Conservation (phyloP, 2,797 vertebrate species). For the Poeciliopsis gracilis region DNA sequence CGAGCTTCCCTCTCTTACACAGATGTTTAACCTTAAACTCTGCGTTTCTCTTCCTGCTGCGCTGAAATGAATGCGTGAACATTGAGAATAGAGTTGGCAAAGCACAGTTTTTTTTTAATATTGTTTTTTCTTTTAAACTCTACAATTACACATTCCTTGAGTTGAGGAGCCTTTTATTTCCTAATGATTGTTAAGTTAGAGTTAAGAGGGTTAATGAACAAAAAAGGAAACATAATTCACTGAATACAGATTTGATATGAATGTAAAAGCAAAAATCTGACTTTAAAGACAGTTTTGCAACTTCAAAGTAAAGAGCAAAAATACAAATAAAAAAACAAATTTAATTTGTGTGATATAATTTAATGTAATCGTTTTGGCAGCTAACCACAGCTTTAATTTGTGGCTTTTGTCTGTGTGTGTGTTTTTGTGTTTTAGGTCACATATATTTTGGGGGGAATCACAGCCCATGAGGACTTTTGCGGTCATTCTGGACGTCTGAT, state of each 20-base stretch:
- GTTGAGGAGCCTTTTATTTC: neutral
- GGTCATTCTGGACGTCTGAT: conserved; percentile 76
- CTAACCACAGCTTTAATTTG: neutral
- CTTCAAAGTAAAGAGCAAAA: neutral
- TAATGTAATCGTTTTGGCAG: neutral
- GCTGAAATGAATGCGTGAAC: conserved; percentile 7
- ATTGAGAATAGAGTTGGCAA: neutral
- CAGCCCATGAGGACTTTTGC: conserved; percentile 84
- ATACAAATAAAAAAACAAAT: neutral
- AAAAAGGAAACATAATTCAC: neutral
- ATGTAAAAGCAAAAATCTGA: neutral
- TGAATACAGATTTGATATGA: neutral
- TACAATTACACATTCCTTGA: neutral
- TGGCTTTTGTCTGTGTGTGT: neutral
- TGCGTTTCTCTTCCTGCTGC: conserved; percentile 34
- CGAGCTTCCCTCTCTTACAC: conserved; percentile 48
- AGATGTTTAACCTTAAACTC: conserved; percentile 69
- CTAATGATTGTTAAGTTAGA: neutral
- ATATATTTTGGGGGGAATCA: conserved; percentile 78
- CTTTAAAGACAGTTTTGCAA: neutral
- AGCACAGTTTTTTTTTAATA: neutral
- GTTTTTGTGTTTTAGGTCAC: conserved; percentile 72
- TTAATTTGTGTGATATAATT: neutral
- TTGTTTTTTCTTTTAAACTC: neutral
- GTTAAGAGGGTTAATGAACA: neutral